These are phyloP conservation scores for Lathronympha strigana DNA, from an alignment of 2,888 invertebrate genomes.

Conservation along the genomic window DNA sequence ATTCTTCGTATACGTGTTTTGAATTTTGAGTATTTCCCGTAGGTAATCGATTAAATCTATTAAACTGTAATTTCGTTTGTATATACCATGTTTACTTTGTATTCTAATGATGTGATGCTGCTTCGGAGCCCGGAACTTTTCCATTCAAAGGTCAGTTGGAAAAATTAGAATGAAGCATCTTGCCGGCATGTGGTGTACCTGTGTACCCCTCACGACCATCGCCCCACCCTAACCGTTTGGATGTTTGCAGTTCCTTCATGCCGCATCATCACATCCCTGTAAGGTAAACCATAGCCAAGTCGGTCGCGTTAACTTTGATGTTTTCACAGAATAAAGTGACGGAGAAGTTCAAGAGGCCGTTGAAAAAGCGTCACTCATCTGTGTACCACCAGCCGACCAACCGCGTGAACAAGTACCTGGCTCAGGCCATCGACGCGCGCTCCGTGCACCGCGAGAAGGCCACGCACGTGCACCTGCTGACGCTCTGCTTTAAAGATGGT, in stretches of 20 bases:
- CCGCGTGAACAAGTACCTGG: conserved; percentile 95
- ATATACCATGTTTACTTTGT: conserved; percentile 53
- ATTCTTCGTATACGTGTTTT: conserved; percentile 43
- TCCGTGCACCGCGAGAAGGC: conserved; percentile 96
- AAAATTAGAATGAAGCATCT: conserved; percentile 71
- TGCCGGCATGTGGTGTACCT: conserved; percentile 74
- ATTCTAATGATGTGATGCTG: conserved; percentile 81
- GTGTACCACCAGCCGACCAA: conserved; percentile 95
- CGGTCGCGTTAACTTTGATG: conserved; percentile 53
- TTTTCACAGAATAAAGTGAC: conserved; percentile 91
- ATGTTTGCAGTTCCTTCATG: conserved; percentile 39
- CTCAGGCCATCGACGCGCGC: conserved; percentile 95
- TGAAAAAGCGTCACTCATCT: conserved; percentile 94
- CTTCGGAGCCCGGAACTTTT: conserved; percentile 81
- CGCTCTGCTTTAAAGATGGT: conserved; percentile 93
- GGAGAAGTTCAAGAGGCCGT: conserved; percentile 93
- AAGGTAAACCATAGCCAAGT: conserved; percentile 20
- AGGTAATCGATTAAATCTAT: conserved; percentile 12
- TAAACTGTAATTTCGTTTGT: conserved; percentile 16
- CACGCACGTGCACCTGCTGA: conserved; percentile 93
- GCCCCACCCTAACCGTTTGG: conserved; percentile 41
- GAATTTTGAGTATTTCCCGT: conserved; percentile 42
- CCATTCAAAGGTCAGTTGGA: conserved; percentile 80
- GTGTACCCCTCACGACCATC: conserved; percentile 57
- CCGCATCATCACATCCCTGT: conserved; percentile 32